Evolutionary conservation across 2,888 invertebrate species (phyloP).

Genomic region (Ochropleura plecta): DNA sequence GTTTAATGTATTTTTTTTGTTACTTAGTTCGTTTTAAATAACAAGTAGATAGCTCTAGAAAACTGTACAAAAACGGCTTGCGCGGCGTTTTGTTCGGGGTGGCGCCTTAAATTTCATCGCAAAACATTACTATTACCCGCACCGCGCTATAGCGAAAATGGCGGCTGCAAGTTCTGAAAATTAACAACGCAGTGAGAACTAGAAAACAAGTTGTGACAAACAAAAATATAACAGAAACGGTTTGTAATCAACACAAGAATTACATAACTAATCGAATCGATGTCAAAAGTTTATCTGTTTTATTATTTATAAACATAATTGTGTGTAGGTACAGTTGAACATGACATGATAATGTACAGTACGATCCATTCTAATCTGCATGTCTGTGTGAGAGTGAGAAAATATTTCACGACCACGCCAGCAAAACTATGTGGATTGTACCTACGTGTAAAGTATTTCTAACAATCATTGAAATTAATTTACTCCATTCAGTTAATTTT

Average conservation of each 20-base stretch:
- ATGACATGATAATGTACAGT: conserved; percentile 31
- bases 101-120: too few species aligned
- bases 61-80: too few species aligned
- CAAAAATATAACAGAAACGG: neutral
- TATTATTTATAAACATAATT: neutral
- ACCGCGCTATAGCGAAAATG: too few species aligned
- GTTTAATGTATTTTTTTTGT: too few species aligned
- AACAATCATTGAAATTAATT: conserved; percentile 10
- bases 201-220: neutral
- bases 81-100: too few species aligned
- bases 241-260: conserved; percentile 2
- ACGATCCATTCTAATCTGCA: conserved; percentile 1
- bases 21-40: too few species aligned
- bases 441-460: neutral
- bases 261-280: conserved; percentile 14
- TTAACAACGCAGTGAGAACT: too few species aligned
- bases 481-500: neutral
- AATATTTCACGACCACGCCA: neutral
- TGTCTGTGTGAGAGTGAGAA: neutral
- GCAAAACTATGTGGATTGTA: neutral
- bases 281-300: conserved; percentile 59
- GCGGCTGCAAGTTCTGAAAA: too few species aligned
- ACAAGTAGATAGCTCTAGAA: too few species aligned
- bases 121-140: too few species aligned
- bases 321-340: conserved; percentile 1